Evolutionary conservation across 2,113 vertebrate species (phyloP).

Genomic region (Labeo catla): DNA sequence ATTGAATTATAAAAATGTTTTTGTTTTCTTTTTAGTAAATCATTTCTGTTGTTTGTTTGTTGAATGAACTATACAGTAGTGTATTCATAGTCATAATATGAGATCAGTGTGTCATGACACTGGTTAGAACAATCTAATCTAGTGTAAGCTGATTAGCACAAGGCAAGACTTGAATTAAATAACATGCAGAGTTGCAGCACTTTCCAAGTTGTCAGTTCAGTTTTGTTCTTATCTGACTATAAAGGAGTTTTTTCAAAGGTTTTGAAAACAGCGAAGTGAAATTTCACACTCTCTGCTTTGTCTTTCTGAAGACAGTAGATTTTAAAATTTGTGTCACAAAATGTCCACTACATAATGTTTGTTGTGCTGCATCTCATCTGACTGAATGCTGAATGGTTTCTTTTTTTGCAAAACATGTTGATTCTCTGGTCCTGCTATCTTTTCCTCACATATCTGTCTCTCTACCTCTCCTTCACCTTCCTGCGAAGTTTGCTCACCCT

Average conservation of each 20-base stretch:
- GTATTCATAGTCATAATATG: not conserved
- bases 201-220: not conserved
- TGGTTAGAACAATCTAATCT: slow-evolving; percentile 12
- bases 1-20: not conserved
- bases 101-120: not conserved
- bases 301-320: not conserved
- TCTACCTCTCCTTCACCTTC: slow-evolving; percentile 65
- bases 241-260: not conserved
- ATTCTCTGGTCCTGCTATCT: slow-evolving; percentile 62
- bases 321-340: not conserved
- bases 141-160: slow-evolving; percentile 33
- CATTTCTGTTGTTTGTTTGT: not conserved
- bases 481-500: slow-evolving; percentile 56
- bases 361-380: not conserved
- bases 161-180: not conserved
- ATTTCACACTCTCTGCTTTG: not conserved
- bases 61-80: not conserved
- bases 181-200: not conserved
- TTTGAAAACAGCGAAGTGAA: not conserved
- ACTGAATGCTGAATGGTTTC: not conserved
- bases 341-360: not conserved
- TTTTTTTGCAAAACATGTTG: slow-evolving; percentile 48
- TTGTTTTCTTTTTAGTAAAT: not conserved
- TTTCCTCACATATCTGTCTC: slow-evolving; percentile 62
- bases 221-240: not conserved